Conservation (phyloP, 2,113 vertebrate species). For the Isurus oxyrinchus region DNA sequence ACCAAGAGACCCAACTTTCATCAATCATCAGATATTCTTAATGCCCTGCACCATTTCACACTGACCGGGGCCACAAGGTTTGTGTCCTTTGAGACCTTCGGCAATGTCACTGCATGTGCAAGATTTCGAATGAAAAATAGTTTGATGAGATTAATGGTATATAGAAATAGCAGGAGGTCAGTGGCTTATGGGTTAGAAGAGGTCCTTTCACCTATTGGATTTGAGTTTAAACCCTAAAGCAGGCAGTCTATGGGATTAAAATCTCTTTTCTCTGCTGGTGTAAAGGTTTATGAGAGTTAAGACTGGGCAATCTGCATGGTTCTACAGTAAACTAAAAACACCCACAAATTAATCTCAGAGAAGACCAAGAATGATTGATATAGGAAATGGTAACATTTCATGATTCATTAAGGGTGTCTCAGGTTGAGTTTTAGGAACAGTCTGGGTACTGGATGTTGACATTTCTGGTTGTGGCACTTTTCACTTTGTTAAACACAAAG, state of each 20-base stretch:
- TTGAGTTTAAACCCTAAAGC: not conserved
- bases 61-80: not conserved
- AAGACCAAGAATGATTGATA: not conserved
- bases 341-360: not conserved
- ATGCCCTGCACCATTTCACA: not conserved
- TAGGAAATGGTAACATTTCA: not conserved
- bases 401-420: not conserved
- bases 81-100: not conserved
- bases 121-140: not conserved
- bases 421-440: not conserved
- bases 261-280: not conserved
- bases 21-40: not conserved
- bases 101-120: not conserved
- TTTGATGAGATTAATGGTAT: not conserved
- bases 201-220: not conserved
- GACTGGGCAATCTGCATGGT: not conserved
- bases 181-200: not conserved
- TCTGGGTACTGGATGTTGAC: not conserved
- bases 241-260: not conserved
- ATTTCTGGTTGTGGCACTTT: not conserved
- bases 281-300: not conserved
- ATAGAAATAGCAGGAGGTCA: not conserved
- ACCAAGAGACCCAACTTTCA: not conserved
- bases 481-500: not conserved
- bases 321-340: not conserved